A percentile compares a stretch with the other conserved stretches of the same genome.
phyloP scores from a whole-genome alignment of 2,113 vertebrate species.

The Oncorhynchus nerka region DNA sequence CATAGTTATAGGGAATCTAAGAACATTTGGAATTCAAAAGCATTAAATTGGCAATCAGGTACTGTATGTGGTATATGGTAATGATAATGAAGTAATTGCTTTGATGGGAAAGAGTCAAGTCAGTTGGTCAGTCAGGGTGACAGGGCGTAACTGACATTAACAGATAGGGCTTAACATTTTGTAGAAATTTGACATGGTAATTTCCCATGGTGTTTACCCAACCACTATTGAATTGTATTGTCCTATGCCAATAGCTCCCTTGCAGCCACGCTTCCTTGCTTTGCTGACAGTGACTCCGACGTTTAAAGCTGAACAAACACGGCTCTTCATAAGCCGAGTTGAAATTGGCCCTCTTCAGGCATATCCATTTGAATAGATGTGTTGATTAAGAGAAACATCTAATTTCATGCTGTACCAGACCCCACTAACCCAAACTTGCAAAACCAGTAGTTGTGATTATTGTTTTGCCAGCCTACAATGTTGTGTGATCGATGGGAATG shows the following conservation, averaged over 20 bases:
- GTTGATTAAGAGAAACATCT: conserved; percentile 44
- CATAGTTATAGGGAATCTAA: too few relatives aligned
- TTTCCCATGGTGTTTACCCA: conserved; percentile 17
- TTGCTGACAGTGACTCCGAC: conserved; percentile 53
- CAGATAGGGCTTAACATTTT: conserved; percentile 10
- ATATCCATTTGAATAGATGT: conserved; percentile 63
- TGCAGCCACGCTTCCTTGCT: conserved; percentile 48
- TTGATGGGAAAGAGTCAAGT: too few relatives aligned
- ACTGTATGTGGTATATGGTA: too few relatives aligned
- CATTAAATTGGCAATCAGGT: too few relatives aligned
- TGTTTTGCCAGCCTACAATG: background rate
- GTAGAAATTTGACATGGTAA: conserved; percentile 34
- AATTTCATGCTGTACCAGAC: background rate
- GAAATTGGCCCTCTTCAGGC: conserved; percentile 60
- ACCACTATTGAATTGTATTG: background rate
- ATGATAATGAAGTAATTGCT: too few relatives aligned
- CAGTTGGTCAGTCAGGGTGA: background rate
- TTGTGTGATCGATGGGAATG: background rate
- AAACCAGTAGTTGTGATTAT: background rate
- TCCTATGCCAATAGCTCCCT: conserved; percentile 37
- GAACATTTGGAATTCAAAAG: too few relatives aligned
- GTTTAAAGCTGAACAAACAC: conserved; percentile 74
- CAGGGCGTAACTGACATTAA: background rate
- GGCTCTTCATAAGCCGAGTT: conserved; percentile 35
- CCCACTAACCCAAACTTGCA: background rate